Evolutionary conservation across 2,113 vertebrate species (phyloP).

Genomic region (Symphodus melops): DNA sequence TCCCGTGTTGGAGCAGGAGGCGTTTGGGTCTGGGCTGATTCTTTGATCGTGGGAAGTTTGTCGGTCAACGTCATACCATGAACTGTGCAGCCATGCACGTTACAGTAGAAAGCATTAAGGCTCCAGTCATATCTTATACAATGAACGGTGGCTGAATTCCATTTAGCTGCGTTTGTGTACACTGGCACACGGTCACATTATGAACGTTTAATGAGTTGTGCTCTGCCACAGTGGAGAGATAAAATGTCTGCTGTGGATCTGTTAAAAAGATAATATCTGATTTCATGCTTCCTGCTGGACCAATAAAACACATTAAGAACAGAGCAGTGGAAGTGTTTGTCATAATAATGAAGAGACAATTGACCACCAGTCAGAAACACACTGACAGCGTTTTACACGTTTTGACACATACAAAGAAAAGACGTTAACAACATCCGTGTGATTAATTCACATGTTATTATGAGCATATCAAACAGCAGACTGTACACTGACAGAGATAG

Average conservation of each 20-base stretch:
- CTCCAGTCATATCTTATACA: neutral
- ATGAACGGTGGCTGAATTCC: neutral
- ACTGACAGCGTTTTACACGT: neutral
- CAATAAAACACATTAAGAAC: neutral
- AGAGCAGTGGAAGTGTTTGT: neutral
- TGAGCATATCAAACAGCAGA: neutral
- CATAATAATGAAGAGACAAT: neutral
- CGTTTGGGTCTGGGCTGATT: no score
- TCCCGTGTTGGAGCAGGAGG: no score
- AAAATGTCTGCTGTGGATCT: conserved; percentile 1
- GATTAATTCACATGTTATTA: neutral
- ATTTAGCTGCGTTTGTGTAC: neutral
- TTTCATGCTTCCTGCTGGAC: no score
- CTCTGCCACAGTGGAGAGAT: neutral
- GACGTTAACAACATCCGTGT: neutral
- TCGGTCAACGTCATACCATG: no score
- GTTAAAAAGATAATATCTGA: neutral
- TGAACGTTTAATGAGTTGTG: neutral
- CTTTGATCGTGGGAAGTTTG: no score
- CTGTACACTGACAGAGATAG: neutral
- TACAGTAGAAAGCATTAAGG: neutral
- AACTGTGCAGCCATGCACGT: neutral
- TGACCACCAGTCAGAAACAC: neutral
- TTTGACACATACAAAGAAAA: neutral
- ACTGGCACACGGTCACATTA: neutral